These are phyloP conservation scores for Albula goreensis DNA, from an alignment of 2,113 vertebrate genomes.

Conservation along the genomic window DNA sequence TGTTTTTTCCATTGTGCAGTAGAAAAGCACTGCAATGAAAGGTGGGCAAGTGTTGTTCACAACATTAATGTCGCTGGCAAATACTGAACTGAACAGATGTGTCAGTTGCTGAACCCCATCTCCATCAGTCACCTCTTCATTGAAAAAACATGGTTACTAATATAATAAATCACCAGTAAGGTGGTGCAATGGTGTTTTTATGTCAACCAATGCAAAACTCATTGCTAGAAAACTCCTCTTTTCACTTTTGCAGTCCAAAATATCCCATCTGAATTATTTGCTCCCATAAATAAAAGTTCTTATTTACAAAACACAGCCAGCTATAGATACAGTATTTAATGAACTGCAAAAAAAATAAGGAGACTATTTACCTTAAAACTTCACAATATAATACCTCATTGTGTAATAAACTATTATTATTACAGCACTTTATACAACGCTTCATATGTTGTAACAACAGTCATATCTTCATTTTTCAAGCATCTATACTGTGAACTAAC, in stretches of 20 bases:
- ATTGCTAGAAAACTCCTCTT: not conserved
- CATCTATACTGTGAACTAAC: slow-evolving; percentile 4
- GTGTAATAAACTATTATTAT: not conserved
- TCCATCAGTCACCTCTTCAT: not conserved
- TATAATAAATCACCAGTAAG: not conserved
- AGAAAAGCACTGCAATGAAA: not conserved
- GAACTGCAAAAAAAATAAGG: not conserved
- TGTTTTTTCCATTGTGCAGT: not conserved
- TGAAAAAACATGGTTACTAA: not conserved
- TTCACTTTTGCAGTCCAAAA: not conserved
- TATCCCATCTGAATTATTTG: not conserved
- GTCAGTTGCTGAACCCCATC: not conserved
- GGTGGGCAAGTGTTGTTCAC: not conserved
- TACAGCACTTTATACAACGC: slow-evolving; percentile 18
- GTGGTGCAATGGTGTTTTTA: not conserved
- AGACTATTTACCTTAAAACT: not conserved
- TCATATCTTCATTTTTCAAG: not conserved
- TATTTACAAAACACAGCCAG: not conserved
- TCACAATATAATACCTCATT: slow-evolving; percentile 1
- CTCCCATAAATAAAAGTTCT: not conserved
- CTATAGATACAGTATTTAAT: not conserved
- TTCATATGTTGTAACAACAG: slow-evolving; percentile 12
- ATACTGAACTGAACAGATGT: not conserved
- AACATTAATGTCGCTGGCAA: not conserved
- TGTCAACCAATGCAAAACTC: not conserved